These are phyloP conservation scores for Drosophila sp. DNA, from an alignment of 1,140 invertebrate species.

Conservation along the genomic window DNA sequence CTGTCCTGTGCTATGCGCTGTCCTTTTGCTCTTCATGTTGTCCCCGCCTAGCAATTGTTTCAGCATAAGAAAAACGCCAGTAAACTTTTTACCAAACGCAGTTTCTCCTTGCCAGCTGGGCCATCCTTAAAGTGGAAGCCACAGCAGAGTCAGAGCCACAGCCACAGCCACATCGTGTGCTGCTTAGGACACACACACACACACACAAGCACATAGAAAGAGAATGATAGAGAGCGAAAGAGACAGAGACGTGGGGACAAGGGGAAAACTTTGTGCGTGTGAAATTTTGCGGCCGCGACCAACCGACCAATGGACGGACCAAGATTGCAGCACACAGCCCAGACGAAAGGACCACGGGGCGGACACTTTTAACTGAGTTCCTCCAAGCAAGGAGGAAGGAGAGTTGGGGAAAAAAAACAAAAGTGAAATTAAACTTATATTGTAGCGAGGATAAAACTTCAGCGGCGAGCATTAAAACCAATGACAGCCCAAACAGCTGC, in stretches of 20 bases:
- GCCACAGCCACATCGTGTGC: constrained; percentile 28
- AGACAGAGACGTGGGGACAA: background rate
- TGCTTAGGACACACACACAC: constrained; percentile 34
- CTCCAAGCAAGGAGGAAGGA: constrained; percentile 25
- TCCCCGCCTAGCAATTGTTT: constrained; percentile 63
- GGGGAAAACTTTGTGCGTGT: constrained; percentile 75
- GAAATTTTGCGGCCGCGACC: constrained; percentile 68
- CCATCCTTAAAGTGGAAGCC: constrained; percentile 29
- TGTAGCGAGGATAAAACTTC: constrained; percentile 77
- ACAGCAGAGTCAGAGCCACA: constrained; percentile 14
- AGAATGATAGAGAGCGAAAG: background rate
- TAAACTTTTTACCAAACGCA: constrained; percentile 60
- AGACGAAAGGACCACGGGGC: background rate
- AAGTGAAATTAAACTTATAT: constrained; percentile 81
- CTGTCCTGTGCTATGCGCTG: background rate
- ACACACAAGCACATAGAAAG: background rate
- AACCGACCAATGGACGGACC: constrained; percentile 59
- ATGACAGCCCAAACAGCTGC: constrained; percentile 61
- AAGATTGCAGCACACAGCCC: constrained; percentile 42
- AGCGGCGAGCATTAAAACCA: constrained; percentile 69
- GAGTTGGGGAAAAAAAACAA: constrained; percentile 30
- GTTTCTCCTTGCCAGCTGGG: constrained; percentile 58
- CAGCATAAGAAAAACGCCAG: constrained; percentile 74
- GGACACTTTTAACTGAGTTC: constrained; percentile 65
- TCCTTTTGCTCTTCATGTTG: background rate